Conservation (phyloP, 2,888 invertebrate genomes). For the Aproaerema taeniolella region DNA sequence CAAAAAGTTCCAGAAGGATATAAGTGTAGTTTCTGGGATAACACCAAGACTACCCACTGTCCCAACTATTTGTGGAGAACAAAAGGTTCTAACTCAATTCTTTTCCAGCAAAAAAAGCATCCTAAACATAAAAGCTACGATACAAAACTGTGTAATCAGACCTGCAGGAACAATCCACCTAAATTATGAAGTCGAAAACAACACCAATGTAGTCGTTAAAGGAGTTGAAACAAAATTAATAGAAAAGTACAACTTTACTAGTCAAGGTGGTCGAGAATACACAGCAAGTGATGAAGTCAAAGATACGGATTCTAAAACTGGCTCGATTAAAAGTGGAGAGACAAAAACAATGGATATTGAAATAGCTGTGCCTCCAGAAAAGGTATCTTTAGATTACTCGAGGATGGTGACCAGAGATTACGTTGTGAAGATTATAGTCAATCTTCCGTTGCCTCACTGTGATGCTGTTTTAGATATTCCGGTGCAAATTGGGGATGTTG, state of each 20-base stretch:
- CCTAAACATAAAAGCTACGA: slow-evolving; percentile 23
- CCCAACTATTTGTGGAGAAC: slow-evolving; percentile 20
- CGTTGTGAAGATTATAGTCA: slow-evolving; percentile 17
- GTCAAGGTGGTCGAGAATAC: background rate
- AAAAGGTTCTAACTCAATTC: slow-evolving; percentile 22
- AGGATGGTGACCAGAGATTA: slow-evolving; percentile 21
- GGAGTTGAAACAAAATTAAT: slow-evolving; percentile 21
- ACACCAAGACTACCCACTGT: slow-evolving; percentile 19
- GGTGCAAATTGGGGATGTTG: slow-evolving; percentile 2
- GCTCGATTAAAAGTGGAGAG: slow-evolving; percentile 16
- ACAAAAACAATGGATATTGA: slow-evolving; percentile 13
- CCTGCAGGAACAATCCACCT: slow-evolving; percentile 21
- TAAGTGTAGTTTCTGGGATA: slow-evolving; percentile 23
- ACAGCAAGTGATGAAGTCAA: slow-evolving; percentile 13
- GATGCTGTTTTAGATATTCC: background rate
- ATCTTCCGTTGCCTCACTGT: slow-evolving; percentile 21
- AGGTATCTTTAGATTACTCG: slow-evolving; percentile 19
- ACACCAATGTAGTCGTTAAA: slow-evolving; percentile 19
- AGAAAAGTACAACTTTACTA: slow-evolving; percentile 20
- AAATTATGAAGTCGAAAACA: slow-evolving; percentile 23
- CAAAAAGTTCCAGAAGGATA: slow-evolving; percentile 25
- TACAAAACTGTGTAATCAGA: slow-evolving; percentile 20
- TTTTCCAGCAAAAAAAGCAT: slow-evolving; percentile 21
- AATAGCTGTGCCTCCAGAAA: slow-evolving; percentile 17
- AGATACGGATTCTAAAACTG: slow-evolving; percentile 20